Evolutionary conservation across 2,797 vertebrate genomes (phyloP), one percentile per base, ranked within the genome.

Genomic region (Semaprochilodus insignis): DNA sequence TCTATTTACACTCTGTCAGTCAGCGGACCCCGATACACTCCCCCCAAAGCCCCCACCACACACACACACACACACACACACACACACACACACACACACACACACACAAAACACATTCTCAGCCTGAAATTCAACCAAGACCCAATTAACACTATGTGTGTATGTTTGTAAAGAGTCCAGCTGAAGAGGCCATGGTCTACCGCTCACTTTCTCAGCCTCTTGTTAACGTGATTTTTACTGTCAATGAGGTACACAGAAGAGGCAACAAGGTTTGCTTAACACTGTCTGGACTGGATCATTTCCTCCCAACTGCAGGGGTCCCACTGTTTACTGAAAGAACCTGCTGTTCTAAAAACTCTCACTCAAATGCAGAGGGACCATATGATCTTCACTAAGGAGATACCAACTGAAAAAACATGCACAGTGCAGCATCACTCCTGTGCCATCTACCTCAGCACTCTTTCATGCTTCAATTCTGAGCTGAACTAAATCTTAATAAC

Each of bases 201-300:
- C 55, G 36, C 66, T 78, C 78, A 65, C 52, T 84, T 76, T 77
- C 67, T 81, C 65, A 77, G 69, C 34, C 76, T 71, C 83, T 80
- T 57, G 73, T 80, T 82, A 81, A 83, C 70, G 48, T 71, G 81
- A 57, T 85, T 74, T 62, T 74, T 78, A 82, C 78, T 57, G 36
- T 81, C 80, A 85, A 83, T 83, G 81, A 83, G 74, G 21, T n/a
- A 65, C 48, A 17, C n/a, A 81, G 5, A 23, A 21, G 31, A 66
- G 70, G 31, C 69, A 67, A 60, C 74, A 81, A 48, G 19, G 65
- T 77, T 67, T 21, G 2, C 55, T 80, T 78, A 77, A 73, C 74
- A 62, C 62, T 27, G 74, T 27, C 25, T 60, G 8, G 23, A 78
- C 31, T 48, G 54, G 31, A 78, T 78, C 59, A 55, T 48, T 82